Evolutionary conservation across 2,113 vertebrate genomes (phyloP), one percentile per base, ranked within the genome.

Genomic region (Paralichthys olivaceus): DNA sequence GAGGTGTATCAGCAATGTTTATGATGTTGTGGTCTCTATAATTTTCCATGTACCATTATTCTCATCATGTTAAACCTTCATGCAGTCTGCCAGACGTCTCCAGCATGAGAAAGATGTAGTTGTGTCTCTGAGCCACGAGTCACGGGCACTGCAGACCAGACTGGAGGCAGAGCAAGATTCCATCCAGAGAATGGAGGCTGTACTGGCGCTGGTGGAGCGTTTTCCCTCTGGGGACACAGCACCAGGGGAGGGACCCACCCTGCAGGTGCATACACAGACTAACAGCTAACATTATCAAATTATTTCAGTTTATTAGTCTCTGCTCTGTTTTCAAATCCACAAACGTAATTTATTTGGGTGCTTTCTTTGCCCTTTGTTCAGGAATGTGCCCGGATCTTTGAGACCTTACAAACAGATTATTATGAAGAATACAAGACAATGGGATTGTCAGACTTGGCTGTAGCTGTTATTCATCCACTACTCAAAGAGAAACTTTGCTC

Each of bases 81-180:
- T 73, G 20, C 59, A 98, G 96, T 98, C 94, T 0, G 96, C 98
- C 87, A 95, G 98, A 72, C 96, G 96, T 88, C 94, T 99, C 78
- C 97, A 98, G 92, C 96, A 98, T 0, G 97, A 99, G 93, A 94
- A 95, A 9, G 97, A 99, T 85, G 95, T 96, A 70, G 98, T 99
- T 29, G 93, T 98, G 76, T 95, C 95, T 87, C 93, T 99, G 54
- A 95, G 91, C 15, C 98, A 99, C 0, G 98, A 99, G 94, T 95
- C 96, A 4, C 90, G 94, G 37, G 95, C 96, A 32, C 92, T 96
- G 87, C 88, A 96, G 0, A 92, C 92, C 72, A 93, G 95, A 13
- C 93, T 99, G 43, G 89, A 90, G 0, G 92, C 92, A 0, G 97
- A 99, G 87, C 94, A 96, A 73, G 94, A 87, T 0, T 89, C 94